Conservation (phyloP, 2,113 vertebrate species). For the Neodontobutis hainanensis region DNA sequence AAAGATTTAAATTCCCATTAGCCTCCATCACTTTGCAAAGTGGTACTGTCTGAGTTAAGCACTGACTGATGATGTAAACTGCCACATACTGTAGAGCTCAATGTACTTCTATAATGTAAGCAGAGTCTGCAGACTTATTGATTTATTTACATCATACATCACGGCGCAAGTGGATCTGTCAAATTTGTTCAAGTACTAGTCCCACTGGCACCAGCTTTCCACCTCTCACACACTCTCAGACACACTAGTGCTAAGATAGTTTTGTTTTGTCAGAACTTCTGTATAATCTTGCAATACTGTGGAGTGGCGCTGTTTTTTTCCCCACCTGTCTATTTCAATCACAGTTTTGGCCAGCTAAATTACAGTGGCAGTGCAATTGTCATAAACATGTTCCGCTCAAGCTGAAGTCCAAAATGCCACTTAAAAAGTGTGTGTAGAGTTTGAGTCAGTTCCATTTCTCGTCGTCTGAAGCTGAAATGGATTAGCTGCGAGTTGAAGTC, state of each 20-base stretch:
- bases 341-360: slow-evolving; percentile 60
- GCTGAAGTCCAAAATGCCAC: slow-evolving; percentile 18
- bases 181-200: slow-evolving; percentile 17
- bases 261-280: slow-evolving; percentile 8
- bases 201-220: slow-evolving; percentile 1
- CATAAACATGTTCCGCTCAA: slow-evolving; percentile 54
- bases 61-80: slow-evolving; percentile 12
- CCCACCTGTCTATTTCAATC: slow-evolving; percentile 59
- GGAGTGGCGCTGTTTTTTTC: slow-evolving; percentile 27
- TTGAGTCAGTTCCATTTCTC: slow-evolving; percentile 18
- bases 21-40: too few species aligned
- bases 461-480: slow-evolving; percentile 18
- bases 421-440: slow-evolving; percentile 13
- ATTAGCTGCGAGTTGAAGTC: slow-evolving; percentile 24
- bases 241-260: slow-evolving; percentile 13
- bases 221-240: neutral
- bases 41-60: neutral
- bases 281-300: slow-evolving; percentile 23
- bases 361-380: slow-evolving; percentile 40
- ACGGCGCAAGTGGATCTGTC: slow-evolving; percentile 25
- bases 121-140: slow-evolving; percentile 27
- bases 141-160: slow-evolving; percentile 32
- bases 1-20: too few species aligned
- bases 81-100: slow-evolving; percentile 5
- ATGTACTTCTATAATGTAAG: slow-evolving; percentile 20